phyloP scores from a whole-genome alignment of 2,888 invertebrate species.

The Drosophila greeni region DNA sequence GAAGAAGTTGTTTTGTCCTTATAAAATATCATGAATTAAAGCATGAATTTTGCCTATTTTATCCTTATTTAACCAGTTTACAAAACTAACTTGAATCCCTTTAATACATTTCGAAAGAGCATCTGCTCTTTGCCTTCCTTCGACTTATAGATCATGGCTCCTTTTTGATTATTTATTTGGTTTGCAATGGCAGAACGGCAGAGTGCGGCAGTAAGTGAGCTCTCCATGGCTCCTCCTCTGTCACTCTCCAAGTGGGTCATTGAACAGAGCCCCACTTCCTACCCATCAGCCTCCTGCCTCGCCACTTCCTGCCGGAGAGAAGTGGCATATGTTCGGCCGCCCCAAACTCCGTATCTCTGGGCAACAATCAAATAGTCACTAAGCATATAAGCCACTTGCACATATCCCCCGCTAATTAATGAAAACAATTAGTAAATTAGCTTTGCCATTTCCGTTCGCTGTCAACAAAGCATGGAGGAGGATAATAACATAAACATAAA shows the following conservation, averaged over 20 bases:
- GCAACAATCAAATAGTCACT: constrained; percentile 42
- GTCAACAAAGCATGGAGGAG: constrained; percentile 20
- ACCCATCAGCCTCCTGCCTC: not conserved
- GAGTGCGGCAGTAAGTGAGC: constrained; percentile 19
- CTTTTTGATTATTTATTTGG: constrained; percentile 35
- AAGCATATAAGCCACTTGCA: constrained; percentile 38
- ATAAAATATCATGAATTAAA: not conserved
- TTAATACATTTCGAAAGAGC: not conserved
- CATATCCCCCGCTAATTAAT: constrained; percentile 63
- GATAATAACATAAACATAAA: constrained; percentile 64
- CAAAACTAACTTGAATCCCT: too few species aligned
- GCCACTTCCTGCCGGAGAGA: constrained; percentile 8
- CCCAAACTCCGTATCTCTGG: constrained; percentile 7
- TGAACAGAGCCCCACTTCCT: constrained; percentile 23
- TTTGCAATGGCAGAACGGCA: constrained; percentile 23
- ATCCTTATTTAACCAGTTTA: too few species aligned
- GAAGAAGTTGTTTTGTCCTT: constrained; percentile 12
- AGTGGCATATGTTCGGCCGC: constrained; percentile 17
- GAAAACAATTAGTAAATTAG: constrained; percentile 73
- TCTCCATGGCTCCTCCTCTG: constrained; percentile 13
- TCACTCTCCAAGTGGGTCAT: constrained; percentile 55
- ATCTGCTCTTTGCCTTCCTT: constrained; percentile 6
- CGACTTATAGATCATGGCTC: not conserved
- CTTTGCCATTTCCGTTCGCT: constrained; percentile 52
- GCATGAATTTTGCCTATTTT: too few species aligned